Base-by-base conservation (phyloP, 2,113 vertebrate genomes). In the Delphinus delphis region DNA sequence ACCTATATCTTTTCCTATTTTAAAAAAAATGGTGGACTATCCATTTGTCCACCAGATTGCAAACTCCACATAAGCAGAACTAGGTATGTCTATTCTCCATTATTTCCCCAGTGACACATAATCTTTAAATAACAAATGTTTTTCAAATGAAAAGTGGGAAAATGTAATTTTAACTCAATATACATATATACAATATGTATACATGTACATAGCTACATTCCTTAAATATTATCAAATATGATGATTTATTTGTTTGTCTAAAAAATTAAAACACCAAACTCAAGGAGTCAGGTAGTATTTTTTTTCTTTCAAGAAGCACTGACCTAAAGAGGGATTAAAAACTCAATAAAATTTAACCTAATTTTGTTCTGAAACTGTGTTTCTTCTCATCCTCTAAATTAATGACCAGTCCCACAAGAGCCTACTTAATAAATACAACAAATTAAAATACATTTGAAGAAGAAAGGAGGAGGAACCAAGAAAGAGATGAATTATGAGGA, bases 391-490 rank as follows among this genome's bases (percentile, higher is more conserved):
- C 36, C 21, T 95, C 31, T 86, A 63, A 94, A 88, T 10, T 70
- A 93, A 92, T 28, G 36, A 93, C 9, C 20, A 90, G 53, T 15
- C 33, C 41, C 21, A 73, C 17, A 91, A 79, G 23, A 58, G 63
- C 87, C 65, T 83, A 84, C 33, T 90, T 73, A 94, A 83, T 88
- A 95, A 87, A 95, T 36, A 53, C 8, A 82, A 85, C 82, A 86
- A 79, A 87, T 77, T 71, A 85, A 91, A 77, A 67, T 58, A 55
- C 3, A 84, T 55, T 86, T 31, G 88, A 63, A 91, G 31, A 38
- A 88, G 41, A 60, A 85, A 83, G 31, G 71, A 88, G 14, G 36
- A 77, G 36, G 8, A 70, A 7, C 21, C 70, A 74, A 47, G 38
- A 91, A 93, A 83, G 33, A 7, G 9, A 79, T 60, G 33, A 96